A percentile compares a stretch with the other conserved stretches of the same genome.
These are phyloP conservation scores for Drosophila imparisetae DNA, from an alignment of 2,888 invertebrate species.

Conservation along the genomic window DNA sequence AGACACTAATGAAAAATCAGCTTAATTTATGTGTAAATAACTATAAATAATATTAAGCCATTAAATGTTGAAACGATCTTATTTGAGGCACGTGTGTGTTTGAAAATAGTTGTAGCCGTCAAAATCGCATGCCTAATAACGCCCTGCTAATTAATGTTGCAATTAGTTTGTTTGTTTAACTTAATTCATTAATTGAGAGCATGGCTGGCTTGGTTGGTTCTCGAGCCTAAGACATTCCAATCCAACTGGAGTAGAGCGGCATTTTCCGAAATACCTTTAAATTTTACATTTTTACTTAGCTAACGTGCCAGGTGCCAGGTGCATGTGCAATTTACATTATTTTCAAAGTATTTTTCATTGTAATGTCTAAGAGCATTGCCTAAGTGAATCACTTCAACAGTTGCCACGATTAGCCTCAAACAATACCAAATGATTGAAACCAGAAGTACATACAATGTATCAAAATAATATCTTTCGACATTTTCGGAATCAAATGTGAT, in stretches of 20 bases:
- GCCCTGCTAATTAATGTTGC: slow-evolving; percentile 58
- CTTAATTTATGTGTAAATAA: background rate
- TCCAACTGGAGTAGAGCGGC: slow-evolving; percentile 18
- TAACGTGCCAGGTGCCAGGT: slow-evolving; percentile 21
- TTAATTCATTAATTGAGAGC: slow-evolving; percentile 59
- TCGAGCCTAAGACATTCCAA: slow-evolving; percentile 25
- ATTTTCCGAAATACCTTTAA: slow-evolving; percentile 47
- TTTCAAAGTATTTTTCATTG: slow-evolving; percentile 4
- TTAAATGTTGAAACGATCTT: background rate
- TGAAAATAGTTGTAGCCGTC: slow-evolving; percentile 42
- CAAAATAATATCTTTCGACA: slow-evolving; percentile 22
- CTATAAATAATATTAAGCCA: background rate
- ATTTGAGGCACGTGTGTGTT: slow-evolving; percentile 2
- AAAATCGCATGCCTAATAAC: slow-evolving; percentile 55
- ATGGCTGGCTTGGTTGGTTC: slow-evolving; percentile 56
- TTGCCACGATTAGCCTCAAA: slow-evolving; percentile 16
- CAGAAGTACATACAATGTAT: slow-evolving; percentile 24
- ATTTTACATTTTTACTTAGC: slow-evolving; percentile 29
- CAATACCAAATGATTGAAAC: slow-evolving; percentile 24
- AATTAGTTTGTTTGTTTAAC: slow-evolving; percentile 59
- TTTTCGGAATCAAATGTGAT: slow-evolving; percentile 23
- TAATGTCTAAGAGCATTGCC: background rate
- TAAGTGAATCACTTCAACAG: slow-evolving; percentile 10
- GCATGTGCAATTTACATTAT: slow-evolving; percentile 6
- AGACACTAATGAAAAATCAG: background rate